Percentiles rank a stretch among this genome's conserved stretches.
Evolutionary conservation across 2,888 invertebrate genomes (phyloP).

Genomic region (Sphaeridia pumilis): DNA sequence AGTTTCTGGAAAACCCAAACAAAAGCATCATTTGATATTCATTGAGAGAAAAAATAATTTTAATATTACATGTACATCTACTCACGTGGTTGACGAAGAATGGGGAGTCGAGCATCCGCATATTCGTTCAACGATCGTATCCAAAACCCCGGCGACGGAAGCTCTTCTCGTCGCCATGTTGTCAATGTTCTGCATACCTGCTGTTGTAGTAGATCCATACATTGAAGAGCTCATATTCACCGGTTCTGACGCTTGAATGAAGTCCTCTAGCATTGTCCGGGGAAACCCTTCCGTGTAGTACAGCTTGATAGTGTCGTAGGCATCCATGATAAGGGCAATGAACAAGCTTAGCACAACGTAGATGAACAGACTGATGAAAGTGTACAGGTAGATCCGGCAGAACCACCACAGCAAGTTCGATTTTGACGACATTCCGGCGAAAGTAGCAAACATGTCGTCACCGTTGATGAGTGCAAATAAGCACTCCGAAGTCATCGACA

Average conservation of each 20-base stretch:
- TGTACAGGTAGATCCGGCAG: slow-evolving; percentile 83
- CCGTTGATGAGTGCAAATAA: slow-evolving; percentile 94
- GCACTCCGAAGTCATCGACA: slow-evolving; percentile 90
- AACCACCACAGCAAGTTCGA: slow-evolving; percentile 88
- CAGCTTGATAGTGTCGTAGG: slow-evolving; percentile 94
- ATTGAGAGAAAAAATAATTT: no score
- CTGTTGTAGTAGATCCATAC: slow-evolving; percentile 14
- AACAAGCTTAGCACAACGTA: slow-evolving; percentile 95
- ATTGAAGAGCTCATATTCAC: slow-evolving; percentile 7
- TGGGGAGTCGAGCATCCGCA: slow-evolving; percentile 28
- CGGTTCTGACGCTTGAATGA: slow-evolving; percentile 44
- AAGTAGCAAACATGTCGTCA: slow-evolving; percentile 99
- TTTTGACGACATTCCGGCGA: slow-evolving; percentile 78
- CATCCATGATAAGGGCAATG: slow-evolving; percentile 97
- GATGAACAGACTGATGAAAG: slow-evolving; percentile 91
- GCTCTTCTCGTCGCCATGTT: slow-evolving; percentile 4
- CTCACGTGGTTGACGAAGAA: background rate
- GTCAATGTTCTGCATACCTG: slow-evolving; percentile 1
- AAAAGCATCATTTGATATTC: no score
- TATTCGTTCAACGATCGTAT: slow-evolving; percentile 35
- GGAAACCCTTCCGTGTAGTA: slow-evolving; percentile 83
- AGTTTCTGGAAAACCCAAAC: no score
- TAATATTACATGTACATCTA: no score
- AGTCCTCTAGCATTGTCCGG: slow-evolving; percentile 67
- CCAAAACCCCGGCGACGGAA: slow-evolving; percentile 27